Percentiles rank a stretch among this genome's conserved stretches.
phyloP scores from a whole-genome alignment of 2,888 invertebrate species.

The Cyrtodaria siliqua region DNA sequence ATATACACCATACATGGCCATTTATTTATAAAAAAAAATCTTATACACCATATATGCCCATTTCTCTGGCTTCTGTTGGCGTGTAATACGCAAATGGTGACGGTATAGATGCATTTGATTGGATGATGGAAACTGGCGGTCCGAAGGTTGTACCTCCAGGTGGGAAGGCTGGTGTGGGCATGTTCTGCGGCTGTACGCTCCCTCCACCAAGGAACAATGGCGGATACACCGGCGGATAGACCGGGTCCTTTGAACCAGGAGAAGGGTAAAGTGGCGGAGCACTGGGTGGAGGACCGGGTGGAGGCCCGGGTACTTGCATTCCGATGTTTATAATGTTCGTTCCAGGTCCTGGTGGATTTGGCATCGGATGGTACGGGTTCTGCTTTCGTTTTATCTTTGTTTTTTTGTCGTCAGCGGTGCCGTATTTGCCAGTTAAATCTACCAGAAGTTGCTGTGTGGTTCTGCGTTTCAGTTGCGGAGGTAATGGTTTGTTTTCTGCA shows the following conservation, averaged over 20 bases:
- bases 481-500: not conserved
- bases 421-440: not conserved
- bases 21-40: no score
- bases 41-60: not conserved
- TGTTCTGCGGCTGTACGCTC: not conserved
- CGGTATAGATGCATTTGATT: constrained; percentile 3
- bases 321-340: constrained; percentile 4
- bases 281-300: not conserved
- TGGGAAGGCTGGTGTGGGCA: not conserved
- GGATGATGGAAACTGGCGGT: not conserved
- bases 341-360: constrained; percentile 12
- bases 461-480: not conserved
- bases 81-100: not conserved
- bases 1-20: no score
- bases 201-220: not conserved
- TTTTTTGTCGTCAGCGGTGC: not conserved
- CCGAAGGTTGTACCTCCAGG: not conserved
- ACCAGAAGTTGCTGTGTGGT: constrained; percentile 14
- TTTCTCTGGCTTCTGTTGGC: not conserved
- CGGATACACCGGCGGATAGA: constrained; percentile 10
- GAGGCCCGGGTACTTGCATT: not conserved
- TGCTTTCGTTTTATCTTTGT: constrained; percentile 1
- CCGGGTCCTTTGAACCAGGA: not conserved
- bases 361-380: not conserved
- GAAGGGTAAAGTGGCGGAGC: not conserved